Evolutionary conservation across 1,140 invertebrate genomes (phyloP).

Genomic region (Venturia canescens): DNA sequence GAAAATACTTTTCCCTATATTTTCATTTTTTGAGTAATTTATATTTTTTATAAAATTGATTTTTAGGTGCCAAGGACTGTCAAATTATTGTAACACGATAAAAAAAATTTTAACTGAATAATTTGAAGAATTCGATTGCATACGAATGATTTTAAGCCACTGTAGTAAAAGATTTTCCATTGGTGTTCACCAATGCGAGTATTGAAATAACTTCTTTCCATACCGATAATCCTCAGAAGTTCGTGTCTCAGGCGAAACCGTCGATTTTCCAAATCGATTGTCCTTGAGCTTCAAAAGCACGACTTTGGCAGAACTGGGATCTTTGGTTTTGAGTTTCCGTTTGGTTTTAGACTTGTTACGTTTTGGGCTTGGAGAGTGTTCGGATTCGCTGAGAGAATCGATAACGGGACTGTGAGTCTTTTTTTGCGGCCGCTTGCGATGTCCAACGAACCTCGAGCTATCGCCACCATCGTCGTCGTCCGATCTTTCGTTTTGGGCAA

Average conservation of each 20-base stretch:
- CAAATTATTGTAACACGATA: no score
- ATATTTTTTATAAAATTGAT: no score
- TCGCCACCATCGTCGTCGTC: constrained; percentile 9
- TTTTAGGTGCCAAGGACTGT: no score
- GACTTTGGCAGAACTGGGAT: constrained; percentile 66
- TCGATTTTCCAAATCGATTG: constrained; percentile 40
- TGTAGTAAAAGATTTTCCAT: no score
- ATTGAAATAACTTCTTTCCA: background rate
- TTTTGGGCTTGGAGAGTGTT: constrained; percentile 12
- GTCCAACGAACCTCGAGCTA: background rate
- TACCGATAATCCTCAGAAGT: background rate
- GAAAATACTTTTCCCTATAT: no score
- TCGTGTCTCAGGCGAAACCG: constrained; percentile 29
- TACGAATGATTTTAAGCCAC: no score
- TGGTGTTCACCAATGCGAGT: no score
- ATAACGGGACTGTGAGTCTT: background rate
- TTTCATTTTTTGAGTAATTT: no score
- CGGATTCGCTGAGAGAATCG: background rate
- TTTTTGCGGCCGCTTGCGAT: background rate
- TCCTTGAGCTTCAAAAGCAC: constrained; percentile 64
- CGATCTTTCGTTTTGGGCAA: background rate
- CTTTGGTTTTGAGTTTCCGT: constrained; percentile 53
- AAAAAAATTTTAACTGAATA: no score
- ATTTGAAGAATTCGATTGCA: no score
- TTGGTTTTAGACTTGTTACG: constrained; percentile 27